Base-by-base conservation (phyloP, 2,113 vertebrate species). In the Ammodytes dubius region DNA sequence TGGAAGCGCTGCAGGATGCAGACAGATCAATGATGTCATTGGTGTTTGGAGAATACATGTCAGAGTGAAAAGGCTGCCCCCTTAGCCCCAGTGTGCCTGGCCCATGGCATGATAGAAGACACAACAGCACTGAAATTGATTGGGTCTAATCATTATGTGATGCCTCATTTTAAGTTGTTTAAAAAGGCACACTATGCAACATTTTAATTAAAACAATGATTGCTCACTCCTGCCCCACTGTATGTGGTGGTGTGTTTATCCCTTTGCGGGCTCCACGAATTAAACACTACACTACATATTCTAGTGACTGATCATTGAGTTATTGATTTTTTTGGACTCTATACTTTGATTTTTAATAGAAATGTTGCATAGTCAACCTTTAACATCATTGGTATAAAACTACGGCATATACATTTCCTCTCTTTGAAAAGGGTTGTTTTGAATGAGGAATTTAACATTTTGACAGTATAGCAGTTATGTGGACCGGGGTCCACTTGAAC, bases 21-120 rank as follows among this genome's bases (percentile, higher is more conserved):
- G 86, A 87, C 82, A 5, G 82, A 89, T 91, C 84, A 87, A 91
- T 92, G 82, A 54, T 79, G 69, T 86, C 90, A 88, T 84, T 83
- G 56, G 70, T 80, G 82, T 82, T 27, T 27, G 73, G 77, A 73
- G 75, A 85, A 78, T 60, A 61, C 40, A 27, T 84, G 59, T 86
- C 39, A 69, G 74, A 80, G 68, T 39, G 0, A 61, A 74, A 79
- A 70, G 15, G n/a, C 64, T 37, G 39, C 49, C 68, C 53, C 50
- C 15, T 35, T 56, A 43, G 39, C 49, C 68, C 53, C 50, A n/a
- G 35, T 56, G 47, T 66, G 66, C 37, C 39, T 56, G 69, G 74
- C 82, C 27, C 52, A 63, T 78, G 65, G 58, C 39, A 75, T 82
- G 60, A 83, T 63, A 61, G 47, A 82, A 63, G 60, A 71, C 46